Evolutionary conservation across 2,797 vertebrate genomes (phyloP), one percentile per base, ranked within the genome.

Genomic region (Pygocentrus nattereri): DNA sequence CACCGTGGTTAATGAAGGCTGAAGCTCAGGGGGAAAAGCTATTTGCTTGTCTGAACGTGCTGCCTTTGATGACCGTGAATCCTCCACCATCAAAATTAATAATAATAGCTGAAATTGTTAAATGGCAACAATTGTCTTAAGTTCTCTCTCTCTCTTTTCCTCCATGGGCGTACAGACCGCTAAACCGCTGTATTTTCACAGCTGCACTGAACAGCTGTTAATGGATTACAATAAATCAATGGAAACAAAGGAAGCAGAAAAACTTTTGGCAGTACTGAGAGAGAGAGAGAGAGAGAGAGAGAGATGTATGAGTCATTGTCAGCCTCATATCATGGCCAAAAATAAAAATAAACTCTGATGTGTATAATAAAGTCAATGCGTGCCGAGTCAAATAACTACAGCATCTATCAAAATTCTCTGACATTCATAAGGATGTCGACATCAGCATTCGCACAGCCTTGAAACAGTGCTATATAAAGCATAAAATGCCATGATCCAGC

Each of bases 161-260:
- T 54, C 19, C 4, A 19, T 54, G 52, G 19, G 19, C 16, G 4
- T 56, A n/a, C 54, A 56, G 10, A 11, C 54, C 23, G 54, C 19
- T 56, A n/a, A 56, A 59, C 56, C 12, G 11, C 23, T 59, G n/a
- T 59, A 59, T 59, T 59, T 59, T 59, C 4, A 56, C 56, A 59
- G 56, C 56, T 59, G 56, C 12, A 3, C 23, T 21, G 83, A 91
- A 90, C 88, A 87, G 84, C 84, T 84, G 88, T 91, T 89, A 87
- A 87, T 87, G 83, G 85, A 89, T 90, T 89, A 90, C 80, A 52
- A 69, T 52, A 83, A 90, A 88, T 91, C 89, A 88, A 88, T 89
- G 83, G 82, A 73, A 85, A 76, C 10, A 73, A 16, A 89, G 87
- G 82, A 84, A 87, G 84, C 76, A 87, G 85, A 41, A 25, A 84